phyloP scores from a whole-genome alignment of 2,113 vertebrate species.

The Mixornis gularis region DNA sequence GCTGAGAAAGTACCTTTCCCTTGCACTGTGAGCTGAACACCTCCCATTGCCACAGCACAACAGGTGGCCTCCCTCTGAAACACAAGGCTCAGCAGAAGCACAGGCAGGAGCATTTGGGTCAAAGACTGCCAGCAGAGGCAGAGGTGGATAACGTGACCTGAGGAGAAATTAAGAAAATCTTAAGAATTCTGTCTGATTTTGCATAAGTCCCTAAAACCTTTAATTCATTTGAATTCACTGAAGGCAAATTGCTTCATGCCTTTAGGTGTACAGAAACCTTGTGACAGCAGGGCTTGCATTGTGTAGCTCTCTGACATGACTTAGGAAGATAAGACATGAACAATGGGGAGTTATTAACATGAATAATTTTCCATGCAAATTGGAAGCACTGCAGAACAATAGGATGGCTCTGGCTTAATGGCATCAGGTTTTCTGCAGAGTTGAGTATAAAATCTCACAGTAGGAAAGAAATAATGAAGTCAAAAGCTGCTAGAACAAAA shows the following conservation, averaged over 20 bases:
- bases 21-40: neutral
- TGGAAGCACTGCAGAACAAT: neutral
- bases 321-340: conserved; percentile 34
- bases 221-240: neutral
- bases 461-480: neutral
- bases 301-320: neutral
- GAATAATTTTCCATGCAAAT: conserved; percentile 42
- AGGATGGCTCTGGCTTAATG: neutral
- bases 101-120: neutral
- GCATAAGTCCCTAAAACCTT: neutral
- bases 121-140: neutral
- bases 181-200: neutral
- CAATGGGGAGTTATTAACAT: conserved; percentile 33
- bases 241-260: neutral
- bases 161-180: neutral
- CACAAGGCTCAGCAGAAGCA: neutral
- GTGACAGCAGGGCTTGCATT: neutral
- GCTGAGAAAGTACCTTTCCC: neutral
- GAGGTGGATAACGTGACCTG: neutral
- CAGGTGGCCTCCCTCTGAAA: neutral
- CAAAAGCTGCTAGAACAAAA: neutral
- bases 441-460: neutral
- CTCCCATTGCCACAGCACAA: fast-evolving
- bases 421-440: neutral
- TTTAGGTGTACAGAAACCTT: neutral